Evolutionary conservation across 2,113 vertebrate species (phyloP), one percentile per base, ranked within the genome.

Genomic region (Dipodomys merriami): DNA sequence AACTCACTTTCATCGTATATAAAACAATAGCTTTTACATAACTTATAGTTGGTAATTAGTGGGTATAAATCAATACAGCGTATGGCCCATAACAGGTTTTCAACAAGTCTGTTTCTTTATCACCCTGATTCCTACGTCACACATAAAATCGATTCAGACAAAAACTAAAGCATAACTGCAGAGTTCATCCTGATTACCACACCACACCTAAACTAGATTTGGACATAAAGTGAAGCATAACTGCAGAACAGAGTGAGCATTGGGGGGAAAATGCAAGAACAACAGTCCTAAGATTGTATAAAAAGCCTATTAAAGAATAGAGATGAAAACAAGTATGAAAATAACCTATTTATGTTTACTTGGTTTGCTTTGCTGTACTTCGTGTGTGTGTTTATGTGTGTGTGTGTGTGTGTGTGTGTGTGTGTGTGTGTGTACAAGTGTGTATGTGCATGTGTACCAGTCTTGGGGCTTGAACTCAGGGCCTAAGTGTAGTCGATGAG

Each of bases 1-100:
- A 88, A 90, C 15, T 80, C 82, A 93, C 22, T 93, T 95, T 94
- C 2, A 25, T 46, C 39, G 91, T 64, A 7, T 96, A 83, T 77
- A 84, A 92, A 91, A 77, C 44, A 8, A 57, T 67, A 80, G 72
- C 33, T 60, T 27, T 81, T 68, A 69, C n/a, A 76, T 94, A 82
- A 92, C 71, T 91, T 86, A 64, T 44, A 90, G 30, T 86, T 88
- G 53, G 68, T 12, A 49, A 92, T 60, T 77, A 92, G 76, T 86
- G 35, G 64, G 7, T 76, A 68, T 35, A 91, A 25, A 91, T 22
- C 49, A 92, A 91, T 46, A 85, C 6, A 78, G 7, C 76, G 25
- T 64, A 11, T 44, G 71, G 23, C 11, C 39, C 20, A 35, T 25
- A 86, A 76, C 11, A 76, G 67, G 44, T 53, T 95, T 92, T 95